Evolutionary conservation across 1,140 invertebrate species (phyloP).

Genomic region (Probaryconus sp.): DNA sequence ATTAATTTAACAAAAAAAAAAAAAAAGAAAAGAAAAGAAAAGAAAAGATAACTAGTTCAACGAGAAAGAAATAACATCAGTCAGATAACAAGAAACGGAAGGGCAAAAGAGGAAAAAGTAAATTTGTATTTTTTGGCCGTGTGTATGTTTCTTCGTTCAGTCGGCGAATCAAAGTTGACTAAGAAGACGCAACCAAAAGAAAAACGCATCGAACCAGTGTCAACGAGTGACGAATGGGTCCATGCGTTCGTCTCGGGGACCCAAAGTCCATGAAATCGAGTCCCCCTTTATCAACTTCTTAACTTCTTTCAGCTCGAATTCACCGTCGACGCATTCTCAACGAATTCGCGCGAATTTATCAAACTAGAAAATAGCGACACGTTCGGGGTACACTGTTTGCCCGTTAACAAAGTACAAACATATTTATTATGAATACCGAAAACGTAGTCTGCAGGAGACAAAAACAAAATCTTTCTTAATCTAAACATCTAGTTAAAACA

Average conservation of each 20-base stretch:
- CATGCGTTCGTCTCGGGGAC: slow-evolving; percentile 61
- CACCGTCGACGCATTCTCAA: slow-evolving; percentile 20
- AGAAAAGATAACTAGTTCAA: slow-evolving; percentile 32
- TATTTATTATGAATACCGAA: too few species aligned
- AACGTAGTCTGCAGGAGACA: too few species aligned
- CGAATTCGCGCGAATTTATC: slow-evolving; percentile 16
- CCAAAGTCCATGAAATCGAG: slow-evolving; percentile 57
- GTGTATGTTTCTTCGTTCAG: slow-evolving; percentile 17
- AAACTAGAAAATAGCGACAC: background rate
- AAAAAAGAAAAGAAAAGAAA: slow-evolving; percentile 4
- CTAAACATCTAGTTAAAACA: slow-evolving; percentile 12
- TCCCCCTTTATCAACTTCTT: slow-evolving; percentile 35
- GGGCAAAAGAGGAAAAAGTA: slow-evolving; percentile 36
- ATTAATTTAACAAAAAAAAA: too few species aligned
- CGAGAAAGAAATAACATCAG: slow-evolving; percentile 32
- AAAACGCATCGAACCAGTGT: slow-evolving; percentile 72
- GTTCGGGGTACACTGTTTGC: too few species aligned
- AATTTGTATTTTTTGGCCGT: slow-evolving; percentile 41
- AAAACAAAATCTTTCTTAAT: too few species aligned
- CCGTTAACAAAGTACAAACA: too few species aligned
- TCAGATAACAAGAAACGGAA: slow-evolving; percentile 31
- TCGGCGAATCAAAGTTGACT: slow-evolving; percentile 63
- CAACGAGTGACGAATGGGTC: slow-evolving; percentile 73
- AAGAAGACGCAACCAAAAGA: slow-evolving; percentile 44
- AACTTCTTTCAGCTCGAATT: slow-evolving; percentile 16